Base-by-base conservation (phyloP, 2,113 vertebrate genomes). In the Lipophrys pholis region DNA sequence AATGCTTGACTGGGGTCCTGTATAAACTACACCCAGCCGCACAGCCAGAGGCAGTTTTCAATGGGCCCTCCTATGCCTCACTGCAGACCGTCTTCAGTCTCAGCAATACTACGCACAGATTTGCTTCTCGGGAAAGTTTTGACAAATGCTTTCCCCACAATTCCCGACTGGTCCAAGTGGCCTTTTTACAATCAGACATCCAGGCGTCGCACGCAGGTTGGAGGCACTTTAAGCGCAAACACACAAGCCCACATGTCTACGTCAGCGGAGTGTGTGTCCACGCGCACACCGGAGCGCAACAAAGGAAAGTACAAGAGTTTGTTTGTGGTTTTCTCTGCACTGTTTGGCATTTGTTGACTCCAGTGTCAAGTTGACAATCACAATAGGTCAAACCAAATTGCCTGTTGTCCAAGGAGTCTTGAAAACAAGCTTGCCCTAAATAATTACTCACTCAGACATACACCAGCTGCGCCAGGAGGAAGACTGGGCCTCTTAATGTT, bases 41-140 rank as follows among this genome's bases (percentile, higher is more conserved):
- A 59, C 30, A 51, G 81, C 89, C 76, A 69, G 77, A 75, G 89
- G 88, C 90, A 5, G 77, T 86, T 70, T 89, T 74, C 88, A 91
- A 91, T 89, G 73, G 76, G 83, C 67, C 72, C 76, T 87, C 77
- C 76, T 86, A 89, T 64, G 72, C 83, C 63, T 84, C 76, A 60
- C 78, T 88, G 86, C 83, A 76, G 84, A 78, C 79, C 67, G 82
- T 79, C 73, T 64, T 67, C 82, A 64, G 51, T 64, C 68, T 78
- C 56, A n/a, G n/a, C n/a, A 84, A 85, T 90, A 80, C 81, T 81
- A 77, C 84, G 85, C 72, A 53, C 58, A 51, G 76, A 85, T 88
- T 89, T 77, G 80, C 79, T 30, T 77, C n/a, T 39, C 69, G 8
- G 36, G 69, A 30, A 78, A 40, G 69, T 59, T 30, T 30, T 76